Percentiles rank a stretch among this genome's conserved stretches.
Evolutionary conservation across 2,113 vertebrate genomes (phyloP).

Genomic region (Sinocyclocheilus anophthalmus): DNA sequence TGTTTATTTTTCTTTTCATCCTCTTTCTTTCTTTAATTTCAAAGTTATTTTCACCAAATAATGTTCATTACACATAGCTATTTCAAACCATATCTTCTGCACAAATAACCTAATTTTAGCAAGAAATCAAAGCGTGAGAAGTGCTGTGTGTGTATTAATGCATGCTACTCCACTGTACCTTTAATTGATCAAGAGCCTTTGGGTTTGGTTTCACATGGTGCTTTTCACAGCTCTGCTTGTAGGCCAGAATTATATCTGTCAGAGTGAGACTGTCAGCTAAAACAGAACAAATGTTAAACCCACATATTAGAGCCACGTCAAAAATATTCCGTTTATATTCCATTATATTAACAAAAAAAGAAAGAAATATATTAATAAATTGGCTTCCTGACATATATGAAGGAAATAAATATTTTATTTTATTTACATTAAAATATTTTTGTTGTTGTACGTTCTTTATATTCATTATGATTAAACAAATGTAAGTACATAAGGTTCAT

Average conservation of each 20-base stretch:
- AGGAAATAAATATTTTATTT: too few relatives aligned
- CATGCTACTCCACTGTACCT: constrained; percentile 62
- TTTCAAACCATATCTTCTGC: constrained; percentile 21
- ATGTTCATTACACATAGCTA: constrained; percentile 5
- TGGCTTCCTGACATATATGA: too few relatives aligned
- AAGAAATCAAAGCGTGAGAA: constrained; percentile 21
- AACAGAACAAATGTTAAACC: constrained; percentile 54
- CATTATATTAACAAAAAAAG: not conserved
- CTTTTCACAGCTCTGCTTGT: constrained; percentile 74
- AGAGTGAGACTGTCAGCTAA: constrained; percentile 70
- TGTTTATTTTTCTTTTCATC: constrained; percentile 41
- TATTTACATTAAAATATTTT: not conserved
- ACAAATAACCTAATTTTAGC: constrained; percentile 28
- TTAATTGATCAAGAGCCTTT: constrained; percentile 71
- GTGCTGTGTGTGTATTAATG: constrained; percentile 6
- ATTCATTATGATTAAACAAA: not conserved
- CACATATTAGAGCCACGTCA: constrained; percentile 36
- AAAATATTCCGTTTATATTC: constrained; percentile 31
- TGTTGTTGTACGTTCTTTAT: not conserved
- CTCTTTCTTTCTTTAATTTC: constrained; percentile 26
- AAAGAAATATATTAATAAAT: not conserved
- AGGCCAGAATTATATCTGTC: constrained; percentile 70
- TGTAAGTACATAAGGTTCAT: not conserved
- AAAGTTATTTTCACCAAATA: constrained; percentile 16
- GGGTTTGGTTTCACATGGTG: constrained; percentile 71